These are phyloP conservation scores for Sicus ferrugineus DNA, from an alignment of 2,888 invertebrate genomes.

Conservation along the genomic window DNA sequence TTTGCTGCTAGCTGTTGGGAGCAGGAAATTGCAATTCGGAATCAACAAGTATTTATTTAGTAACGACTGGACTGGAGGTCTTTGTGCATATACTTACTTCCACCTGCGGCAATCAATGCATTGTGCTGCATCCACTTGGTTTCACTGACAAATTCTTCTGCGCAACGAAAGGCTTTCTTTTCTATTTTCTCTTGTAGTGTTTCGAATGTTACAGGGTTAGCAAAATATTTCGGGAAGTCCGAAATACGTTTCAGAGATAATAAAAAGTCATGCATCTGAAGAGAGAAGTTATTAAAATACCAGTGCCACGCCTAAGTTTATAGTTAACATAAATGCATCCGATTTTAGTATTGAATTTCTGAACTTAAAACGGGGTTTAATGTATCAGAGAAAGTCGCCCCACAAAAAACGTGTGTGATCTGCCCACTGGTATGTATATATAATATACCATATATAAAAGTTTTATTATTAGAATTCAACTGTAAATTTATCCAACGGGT, in stretches of 20 bases:
- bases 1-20: constrained; percentile 71
- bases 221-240: constrained; percentile 73
- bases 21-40: neutral
- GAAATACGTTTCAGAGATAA: neutral
- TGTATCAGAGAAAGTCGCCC: no score
- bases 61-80: neutral
- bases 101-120: constrained; percentile 89
- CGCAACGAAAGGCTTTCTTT: constrained; percentile 80
- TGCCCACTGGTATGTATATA: no score
- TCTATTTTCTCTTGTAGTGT: constrained; percentile 80
- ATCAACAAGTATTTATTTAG: no score
- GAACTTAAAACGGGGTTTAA: no score
- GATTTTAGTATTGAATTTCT: no score
- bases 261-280: constrained; percentile 18
- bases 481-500: no score
- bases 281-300: no score
- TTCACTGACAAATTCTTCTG: constrained; percentile 89
- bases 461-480: no score
- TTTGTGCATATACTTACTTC: constrained; percentile 70
- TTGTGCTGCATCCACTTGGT: constrained; percentile 95
- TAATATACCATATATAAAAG: no score
- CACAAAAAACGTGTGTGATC: no score
- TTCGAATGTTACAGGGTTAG: constrained; percentile 86
- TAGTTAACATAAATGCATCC: no score
- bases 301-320: no score